Evolutionary conservation across 2,113 vertebrate species (phyloP).

Genomic region (Notarius lentiginosus): DNA sequence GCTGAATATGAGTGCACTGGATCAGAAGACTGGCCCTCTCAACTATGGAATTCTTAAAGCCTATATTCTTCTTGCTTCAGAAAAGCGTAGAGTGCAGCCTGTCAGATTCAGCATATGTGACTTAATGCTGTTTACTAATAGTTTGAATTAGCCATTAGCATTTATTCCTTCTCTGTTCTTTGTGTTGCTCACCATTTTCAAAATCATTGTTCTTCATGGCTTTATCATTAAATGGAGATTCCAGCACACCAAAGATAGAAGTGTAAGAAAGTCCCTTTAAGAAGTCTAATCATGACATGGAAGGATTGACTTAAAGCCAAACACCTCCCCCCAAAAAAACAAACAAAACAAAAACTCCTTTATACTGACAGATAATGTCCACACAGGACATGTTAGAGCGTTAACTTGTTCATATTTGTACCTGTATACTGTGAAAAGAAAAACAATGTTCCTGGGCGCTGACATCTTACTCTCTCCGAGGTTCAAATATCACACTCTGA

Average conservation of each 20-base stretch:
- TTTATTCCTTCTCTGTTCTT: constrained; percentile 53
- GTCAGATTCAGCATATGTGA: constrained; percentile 50
- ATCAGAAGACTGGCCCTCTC: constrained; percentile 80
- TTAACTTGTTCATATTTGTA: too few species aligned
- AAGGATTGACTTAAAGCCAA: constrained; percentile 28
- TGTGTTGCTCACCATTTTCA: constrained; percentile 59
- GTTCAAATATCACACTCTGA: too few species aligned
- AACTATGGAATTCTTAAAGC: constrained; percentile 72
- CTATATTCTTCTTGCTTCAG: constrained; percentile 66
- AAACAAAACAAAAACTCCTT: too few species aligned
- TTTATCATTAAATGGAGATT: constrained; percentile 59
- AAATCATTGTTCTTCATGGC: constrained; percentile 61
- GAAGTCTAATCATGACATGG: constrained; percentile 60
- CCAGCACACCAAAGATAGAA: constrained; percentile 76
- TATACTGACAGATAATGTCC: too few species aligned
- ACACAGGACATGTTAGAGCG: too few species aligned
- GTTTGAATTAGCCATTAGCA: constrained; percentile 67
- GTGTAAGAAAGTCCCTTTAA: constrained; percentile 73
- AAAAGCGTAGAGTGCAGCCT: constrained; percentile 58
- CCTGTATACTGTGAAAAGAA: too few species aligned
- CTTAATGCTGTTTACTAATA: constrained; percentile 66
- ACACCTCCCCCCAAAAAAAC: too few species aligned
- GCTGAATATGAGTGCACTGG: constrained; percentile 77
- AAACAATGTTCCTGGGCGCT: too few species aligned
- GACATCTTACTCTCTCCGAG: too few species aligned